A percentile compares a stretch with the other conserved stretches of the same genome.
Conservation (phyloP, 2,113 vertebrate species). For the Aldabrachelys gigantea region DNA sequence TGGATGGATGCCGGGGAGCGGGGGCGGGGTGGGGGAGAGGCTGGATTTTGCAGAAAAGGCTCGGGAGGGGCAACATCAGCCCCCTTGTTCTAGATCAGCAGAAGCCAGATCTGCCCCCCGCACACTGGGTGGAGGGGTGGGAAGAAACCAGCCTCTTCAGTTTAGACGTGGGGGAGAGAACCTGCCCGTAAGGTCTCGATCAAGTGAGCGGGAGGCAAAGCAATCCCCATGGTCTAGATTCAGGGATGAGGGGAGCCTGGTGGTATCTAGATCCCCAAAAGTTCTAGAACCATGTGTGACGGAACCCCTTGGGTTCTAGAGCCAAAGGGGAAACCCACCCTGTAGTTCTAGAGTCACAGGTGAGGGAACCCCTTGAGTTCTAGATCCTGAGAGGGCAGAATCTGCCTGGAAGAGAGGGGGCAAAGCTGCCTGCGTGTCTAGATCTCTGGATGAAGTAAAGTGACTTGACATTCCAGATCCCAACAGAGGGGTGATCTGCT, state of each 20-base stretch:
- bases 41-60: neutral
- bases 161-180: neutral
- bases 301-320: neutral
- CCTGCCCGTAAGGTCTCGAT: no score
- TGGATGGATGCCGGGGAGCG: neutral
- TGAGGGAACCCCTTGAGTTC: neutral
- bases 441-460: neutral
- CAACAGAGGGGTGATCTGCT: no score
- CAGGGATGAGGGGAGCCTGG: neutral
- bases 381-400: neutral
- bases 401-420: neutral
- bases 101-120: neutral
- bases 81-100: neutral
- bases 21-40: no score
- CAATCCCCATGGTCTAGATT: no score
- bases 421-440: neutral
- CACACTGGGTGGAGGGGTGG: neutral
- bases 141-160: neutral
- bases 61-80: neutral
- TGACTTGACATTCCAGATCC: neutral
- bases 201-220: neutral
- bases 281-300: neutral
- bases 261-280: neutral
- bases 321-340: neutral
- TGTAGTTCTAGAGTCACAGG: neutral